phyloP scores from a whole-genome alignment of 1,140 invertebrate species.

The Drosophila cardini region DNA sequence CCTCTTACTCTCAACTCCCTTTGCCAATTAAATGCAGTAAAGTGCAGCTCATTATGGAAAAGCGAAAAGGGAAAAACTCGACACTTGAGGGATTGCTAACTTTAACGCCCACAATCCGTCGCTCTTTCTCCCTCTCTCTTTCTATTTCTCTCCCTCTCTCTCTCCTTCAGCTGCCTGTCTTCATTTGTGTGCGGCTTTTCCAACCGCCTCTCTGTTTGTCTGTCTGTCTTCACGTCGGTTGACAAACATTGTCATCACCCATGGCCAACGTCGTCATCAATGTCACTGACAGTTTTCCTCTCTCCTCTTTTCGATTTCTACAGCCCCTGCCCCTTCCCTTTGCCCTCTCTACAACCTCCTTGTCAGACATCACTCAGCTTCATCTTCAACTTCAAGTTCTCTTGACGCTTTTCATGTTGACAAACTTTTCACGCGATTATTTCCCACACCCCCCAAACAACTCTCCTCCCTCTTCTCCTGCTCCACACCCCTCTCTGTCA shows the following conservation, averaged over 20 bases:
- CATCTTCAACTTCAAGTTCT: conserved; percentile 64
- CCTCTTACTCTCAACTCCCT: conserved; percentile 20
- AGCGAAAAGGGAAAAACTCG: conserved; percentile 23
- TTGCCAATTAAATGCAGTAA: conserved; percentile 70
- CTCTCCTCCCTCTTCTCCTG: not conserved
- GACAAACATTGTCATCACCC: conserved; percentile 80
- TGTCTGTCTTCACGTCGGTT: conserved; percentile 30
- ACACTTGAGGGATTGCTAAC: conserved; percentile 49
- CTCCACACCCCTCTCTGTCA: not conserved
- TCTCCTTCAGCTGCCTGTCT: conserved; percentile 41
- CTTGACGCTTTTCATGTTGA: conserved; percentile 47
- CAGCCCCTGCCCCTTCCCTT: not conserved
- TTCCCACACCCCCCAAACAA: conserved; percentile 17
- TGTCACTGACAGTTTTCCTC: conserved; percentile 54
- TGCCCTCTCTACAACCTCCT: not conserved
- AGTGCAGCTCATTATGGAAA: conserved; percentile 67
- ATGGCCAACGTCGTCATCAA: conserved; percentile 77
- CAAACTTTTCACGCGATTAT: conserved; percentile 65
- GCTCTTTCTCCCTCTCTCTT: not conserved
- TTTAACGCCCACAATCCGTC: conserved; percentile 39
- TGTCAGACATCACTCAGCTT: conserved; percentile 66
- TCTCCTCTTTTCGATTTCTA: not conserved
- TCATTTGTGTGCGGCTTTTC: conserved; percentile 67
- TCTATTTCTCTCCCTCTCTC: not conserved
- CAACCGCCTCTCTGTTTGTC: conserved; percentile 29